Evolutionary conservation across 2,888 invertebrate genomes (phyloP).

Genomic region (Odontothrips loti): DNA sequence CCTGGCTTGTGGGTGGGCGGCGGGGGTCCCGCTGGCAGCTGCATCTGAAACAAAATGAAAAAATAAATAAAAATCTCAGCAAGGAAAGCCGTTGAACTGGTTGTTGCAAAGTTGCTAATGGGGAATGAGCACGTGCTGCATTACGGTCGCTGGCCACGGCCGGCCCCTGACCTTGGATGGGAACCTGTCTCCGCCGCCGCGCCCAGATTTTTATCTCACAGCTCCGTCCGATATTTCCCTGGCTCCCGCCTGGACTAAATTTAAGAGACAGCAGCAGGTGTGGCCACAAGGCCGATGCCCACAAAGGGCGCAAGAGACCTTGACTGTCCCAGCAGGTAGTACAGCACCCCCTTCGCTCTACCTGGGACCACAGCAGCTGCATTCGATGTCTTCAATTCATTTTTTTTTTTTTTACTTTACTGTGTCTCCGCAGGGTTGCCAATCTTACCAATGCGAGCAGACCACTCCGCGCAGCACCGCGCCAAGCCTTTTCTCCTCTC

Average conservation of each 20-base stretch:
- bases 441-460: too few species aligned
- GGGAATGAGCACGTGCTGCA: not conserved
- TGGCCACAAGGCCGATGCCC: not conserved
- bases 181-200: not conserved
- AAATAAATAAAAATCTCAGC: not conserved
- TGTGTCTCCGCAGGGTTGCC: too few species aligned
- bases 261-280: not conserved
- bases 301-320: not conserved
- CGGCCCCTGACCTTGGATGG: not conserved
- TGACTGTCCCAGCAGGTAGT: not conserved
- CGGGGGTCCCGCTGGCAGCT: not conserved
- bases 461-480: not conserved
- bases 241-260: not conserved
- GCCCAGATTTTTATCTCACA: not conserved
- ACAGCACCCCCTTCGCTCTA: not conserved
- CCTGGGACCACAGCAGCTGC: not conserved
- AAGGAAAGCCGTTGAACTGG: not conserved
- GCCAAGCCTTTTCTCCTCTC: not conserved
- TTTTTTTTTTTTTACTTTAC: not conserved
- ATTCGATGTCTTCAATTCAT: not conserved
- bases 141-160: not conserved
- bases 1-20: not conserved
- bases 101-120: not conserved
- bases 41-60: not conserved
- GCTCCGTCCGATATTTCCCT: not conserved